Base-by-base conservation (phyloP, 2,888 invertebrate species). In the Trichopoda pennipes region DNA sequence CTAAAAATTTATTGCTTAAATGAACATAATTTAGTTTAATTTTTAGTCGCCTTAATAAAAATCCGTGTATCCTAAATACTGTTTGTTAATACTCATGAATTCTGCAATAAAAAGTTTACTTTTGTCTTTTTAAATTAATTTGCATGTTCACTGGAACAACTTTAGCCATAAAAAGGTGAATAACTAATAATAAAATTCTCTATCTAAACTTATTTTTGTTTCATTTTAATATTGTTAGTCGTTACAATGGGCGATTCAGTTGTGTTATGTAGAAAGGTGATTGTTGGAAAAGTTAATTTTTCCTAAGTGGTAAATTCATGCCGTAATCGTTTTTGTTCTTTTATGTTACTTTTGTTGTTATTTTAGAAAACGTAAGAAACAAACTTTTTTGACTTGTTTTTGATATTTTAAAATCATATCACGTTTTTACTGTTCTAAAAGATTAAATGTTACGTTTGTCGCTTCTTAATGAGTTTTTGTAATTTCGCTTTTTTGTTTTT, bases 371-470 rank as follows among this genome's bases (percentile, higher is more conserved):
- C 47, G 21, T 58, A 12, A 9, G 47, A 16, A 6, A 51, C 6
- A 35, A 64, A 64, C n/a, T 17, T 14, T 28, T 64, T 56, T 3
- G 14, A 47, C 12, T 64, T 55, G 47, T 55, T 19, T 49, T 49
- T 7, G n/a, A 32, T 32, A n/a, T 60, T 80, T 47, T n/a, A 19
- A 49, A 89, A 88, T 88, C 89, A 87, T 86, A 87, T 88, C 89
- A 89, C 89, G 89, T 89, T 87, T 86, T 85, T 86, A 86, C 86
- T 87, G 89, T 89, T 89, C 89, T 89, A 87, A 87, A 89, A 89
- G 89, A 89, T 89, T 89, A 89, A 89, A 88, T 88, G 88, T 87
- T 89, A 88, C 88, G 89, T 89, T 89, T 88, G 88, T 88, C 87
- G 89, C 87, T 86, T 88, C 86, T 86, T 87, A 89, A 89, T 89